These are phyloP conservation scores for Callinectes sapidus DNA, from an alignment of 2,888 invertebrate species.

Conservation along the genomic window DNA sequence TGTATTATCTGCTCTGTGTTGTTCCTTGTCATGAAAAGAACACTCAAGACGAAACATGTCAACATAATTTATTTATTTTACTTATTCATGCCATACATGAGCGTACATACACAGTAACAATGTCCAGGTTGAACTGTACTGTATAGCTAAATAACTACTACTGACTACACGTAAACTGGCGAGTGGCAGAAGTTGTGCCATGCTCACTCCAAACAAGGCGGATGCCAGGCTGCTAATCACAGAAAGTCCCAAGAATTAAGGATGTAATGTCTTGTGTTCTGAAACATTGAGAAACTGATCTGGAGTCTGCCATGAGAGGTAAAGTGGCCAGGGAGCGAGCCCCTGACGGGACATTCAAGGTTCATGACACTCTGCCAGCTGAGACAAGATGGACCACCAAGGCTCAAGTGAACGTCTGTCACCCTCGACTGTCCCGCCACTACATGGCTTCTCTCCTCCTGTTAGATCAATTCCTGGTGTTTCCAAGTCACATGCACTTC, in stretches of 20 bases:
- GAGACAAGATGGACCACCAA: conserved; percentile 3
- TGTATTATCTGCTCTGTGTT: background rate
- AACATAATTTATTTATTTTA: conserved; percentile 71
- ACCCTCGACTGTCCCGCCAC: background rate
- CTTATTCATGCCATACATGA: conserved; percentile 71
- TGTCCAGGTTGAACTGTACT: conserved; percentile 66
- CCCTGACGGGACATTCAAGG: conserved; percentile 5
- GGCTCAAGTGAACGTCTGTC: background rate
- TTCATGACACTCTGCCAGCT: background rate
- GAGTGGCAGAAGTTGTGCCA: conserved; percentile 66
- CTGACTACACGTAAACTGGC: conserved; percentile 70
- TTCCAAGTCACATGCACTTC: background rate
- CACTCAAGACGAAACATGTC: conserved; percentile 51
- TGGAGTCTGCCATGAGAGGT: background rate
- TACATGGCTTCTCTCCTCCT: background rate
- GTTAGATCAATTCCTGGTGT: background rate
- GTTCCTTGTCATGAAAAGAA: conserved; percentile 7
- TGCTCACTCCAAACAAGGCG: conserved; percentile 64
- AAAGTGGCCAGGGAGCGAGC: background rate
- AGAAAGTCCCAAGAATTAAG: conserved; percentile 61
- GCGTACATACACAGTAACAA: conserved; percentile 71
- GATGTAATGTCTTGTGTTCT: background rate
- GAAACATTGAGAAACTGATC: conserved; percentile 18
- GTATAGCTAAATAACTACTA: conserved; percentile 64
- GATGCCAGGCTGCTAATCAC: conserved; percentile 62